phyloP scores from a whole-genome alignment of 2,113 vertebrate species.

The Melospiza melodia region DNA sequence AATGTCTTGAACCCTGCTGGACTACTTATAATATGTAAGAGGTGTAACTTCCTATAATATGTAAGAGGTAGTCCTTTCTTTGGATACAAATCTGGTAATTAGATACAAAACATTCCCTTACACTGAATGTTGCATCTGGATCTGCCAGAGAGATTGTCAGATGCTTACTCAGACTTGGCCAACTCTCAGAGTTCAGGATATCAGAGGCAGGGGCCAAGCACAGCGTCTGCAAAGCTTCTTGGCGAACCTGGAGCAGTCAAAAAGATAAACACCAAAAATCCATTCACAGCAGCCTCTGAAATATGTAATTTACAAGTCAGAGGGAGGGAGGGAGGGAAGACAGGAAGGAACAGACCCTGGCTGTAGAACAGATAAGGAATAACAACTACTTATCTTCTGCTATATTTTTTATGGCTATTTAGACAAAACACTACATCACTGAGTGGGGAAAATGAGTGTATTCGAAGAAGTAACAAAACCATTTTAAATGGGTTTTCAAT shows the following conservation, averaged over 20 bases:
- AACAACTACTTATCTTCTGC: not conserved
- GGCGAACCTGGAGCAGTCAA: slow-evolving; percentile 79
- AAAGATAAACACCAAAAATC: not conserved
- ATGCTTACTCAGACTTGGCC: slow-evolving; percentile 83
- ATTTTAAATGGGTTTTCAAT: not conserved
- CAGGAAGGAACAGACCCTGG: not conserved
- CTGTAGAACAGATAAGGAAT: not conserved
- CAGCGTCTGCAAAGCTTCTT: slow-evolving; percentile 85
- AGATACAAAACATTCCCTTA: slow-evolving; percentile 67
- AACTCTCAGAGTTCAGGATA: slow-evolving; percentile 88
- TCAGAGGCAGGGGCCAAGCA: slow-evolving; percentile 88
- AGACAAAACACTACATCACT: not conserved
- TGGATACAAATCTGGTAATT: not conserved
- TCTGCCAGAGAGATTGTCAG: slow-evolving; percentile 81
- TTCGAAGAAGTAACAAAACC: not conserved
- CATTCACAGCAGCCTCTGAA: not conserved
- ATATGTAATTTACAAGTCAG: not conserved
- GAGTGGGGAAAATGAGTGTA: rapidly evolving
- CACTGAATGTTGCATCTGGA: slow-evolving; percentile 84
- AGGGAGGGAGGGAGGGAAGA: not conserved
- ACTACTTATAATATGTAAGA: not conserved
- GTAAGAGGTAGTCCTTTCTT: not conserved
- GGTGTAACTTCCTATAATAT: not conserved
- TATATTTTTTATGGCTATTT: not conserved
- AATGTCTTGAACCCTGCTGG: not conserved